Conservation (phyloP, 2,113 vertebrate species). For the Lepus timidus region DNA sequence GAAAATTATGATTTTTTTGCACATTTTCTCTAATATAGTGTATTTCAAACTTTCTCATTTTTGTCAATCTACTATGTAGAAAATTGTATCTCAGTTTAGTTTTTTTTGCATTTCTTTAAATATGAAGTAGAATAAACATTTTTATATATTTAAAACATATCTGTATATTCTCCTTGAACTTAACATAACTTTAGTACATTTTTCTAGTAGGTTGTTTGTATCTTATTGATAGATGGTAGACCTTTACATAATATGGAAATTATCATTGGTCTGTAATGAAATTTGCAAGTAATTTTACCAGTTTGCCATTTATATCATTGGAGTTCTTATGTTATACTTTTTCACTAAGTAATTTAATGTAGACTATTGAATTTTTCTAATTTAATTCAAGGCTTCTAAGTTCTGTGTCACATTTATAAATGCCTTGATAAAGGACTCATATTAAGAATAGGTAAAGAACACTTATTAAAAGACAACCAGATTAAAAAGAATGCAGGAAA, state of each 20-base stretch:
- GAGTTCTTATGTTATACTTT: neutral
- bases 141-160: neutral
- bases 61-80: neutral
- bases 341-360: neutral
- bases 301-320: neutral
- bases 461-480: neutral
- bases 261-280: neutral
- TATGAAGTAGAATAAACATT: neutral
- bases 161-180: neutral
- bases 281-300: neutral
- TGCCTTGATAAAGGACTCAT: neutral
- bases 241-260: neutral
- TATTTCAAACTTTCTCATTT: neutral
- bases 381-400: neutral
- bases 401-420: neutral
- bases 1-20: neutral
- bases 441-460: neutral
- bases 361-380: neutral
- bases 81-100: neutral
- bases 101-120: conserved; percentile 38
- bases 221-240: neutral
- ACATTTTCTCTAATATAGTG: neutral
- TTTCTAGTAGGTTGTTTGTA: neutral
- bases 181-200: neutral
- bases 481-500: neutral